A percentile compares a stretch with the other conserved stretches of the same genome.
Evolutionary conservation across 2,888 invertebrate genomes (phyloP).

Genomic region (Mycogona germanica): DNA sequence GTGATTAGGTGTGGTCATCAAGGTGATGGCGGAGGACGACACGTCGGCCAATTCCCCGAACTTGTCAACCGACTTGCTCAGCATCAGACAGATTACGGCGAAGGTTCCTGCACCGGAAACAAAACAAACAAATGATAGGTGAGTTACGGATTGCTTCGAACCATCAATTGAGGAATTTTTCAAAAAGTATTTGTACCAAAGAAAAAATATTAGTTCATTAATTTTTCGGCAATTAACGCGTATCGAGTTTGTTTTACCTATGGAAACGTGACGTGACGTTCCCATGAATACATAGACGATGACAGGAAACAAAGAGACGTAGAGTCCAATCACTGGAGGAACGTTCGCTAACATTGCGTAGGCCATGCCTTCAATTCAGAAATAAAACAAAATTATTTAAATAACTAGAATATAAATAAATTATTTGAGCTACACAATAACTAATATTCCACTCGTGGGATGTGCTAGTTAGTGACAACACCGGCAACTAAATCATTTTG

Average conservation of each 20-base stretch:
- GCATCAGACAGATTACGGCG: constrained; percentile 20
- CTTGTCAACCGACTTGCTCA: constrained; percentile 18
- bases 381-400: background rate
- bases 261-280: constrained; percentile 77
- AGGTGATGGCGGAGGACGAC: background rate
- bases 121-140: background rate
- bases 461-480: background rate
- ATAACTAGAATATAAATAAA: too few relatives aligned
- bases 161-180: too few relatives aligned
- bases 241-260: constrained; percentile 48
- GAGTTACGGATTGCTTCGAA: too few relatives aligned
- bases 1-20: constrained; percentile 1
- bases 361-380: constrained; percentile 36
- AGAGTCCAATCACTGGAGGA: constrained; percentile 44
- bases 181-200: too few relatives aligned
- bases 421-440: too few relatives aligned
- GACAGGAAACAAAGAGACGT: constrained; percentile 88
- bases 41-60: background rate
- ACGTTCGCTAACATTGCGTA: constrained; percentile 41
- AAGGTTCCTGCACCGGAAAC: constrained; percentile 15
- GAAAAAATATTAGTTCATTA: background rate
- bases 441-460: too few relatives aligned
- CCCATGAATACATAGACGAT: constrained; percentile 77
- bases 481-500: too few relatives aligned
- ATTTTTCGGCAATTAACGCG: too few relatives aligned